These are phyloP conservation scores for Drosophila ercepeae DNA, from an alignment of 1,140 invertebrate genomes.

Conservation along the genomic window DNA sequence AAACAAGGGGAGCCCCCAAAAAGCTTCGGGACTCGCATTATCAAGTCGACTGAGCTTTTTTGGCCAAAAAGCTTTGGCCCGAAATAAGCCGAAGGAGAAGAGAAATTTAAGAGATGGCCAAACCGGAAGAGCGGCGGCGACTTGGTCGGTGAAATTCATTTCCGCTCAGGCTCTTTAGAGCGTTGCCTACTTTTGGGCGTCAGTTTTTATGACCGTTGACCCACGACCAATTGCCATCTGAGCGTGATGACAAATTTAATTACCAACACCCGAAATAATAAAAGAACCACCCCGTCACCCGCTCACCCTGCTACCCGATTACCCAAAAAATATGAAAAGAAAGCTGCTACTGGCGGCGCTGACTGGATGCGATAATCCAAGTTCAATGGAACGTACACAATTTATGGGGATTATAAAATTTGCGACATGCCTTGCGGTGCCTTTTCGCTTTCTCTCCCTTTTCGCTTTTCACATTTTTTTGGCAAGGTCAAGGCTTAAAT, in stretches of 20 bases:
- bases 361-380: conserved; percentile 58
- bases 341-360: conserved; percentile 21
- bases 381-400: conserved; percentile 62
- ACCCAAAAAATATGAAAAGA: conserved; percentile 23
- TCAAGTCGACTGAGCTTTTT: conserved; percentile 47
- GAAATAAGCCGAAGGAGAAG: conserved; percentile 6
- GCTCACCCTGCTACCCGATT: conserved; percentile 7
- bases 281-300: conserved; percentile 22
- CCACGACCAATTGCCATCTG: conserved; percentile 50
- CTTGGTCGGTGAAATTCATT: conserved; percentile 31
- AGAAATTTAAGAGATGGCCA: conserved; percentile 36
- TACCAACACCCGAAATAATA: conserved; percentile 56
- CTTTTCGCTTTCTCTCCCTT: conserved; percentile 12
- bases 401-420: conserved; percentile 68
- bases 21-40: too few relatives aligned
- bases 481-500: conserved; percentile 55
- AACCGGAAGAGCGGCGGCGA: conserved; percentile 8
- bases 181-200: conserved; percentile 65
- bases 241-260: conserved; percentile 72
- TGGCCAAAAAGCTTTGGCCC: conserved; percentile 30
- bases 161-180: conserved; percentile 5
- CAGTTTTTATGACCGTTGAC: conserved; percentile 29
- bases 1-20: conserved; percentile 8
- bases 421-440: conserved; percentile 44
- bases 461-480: not conserved